Percentiles rank a stretch among this genome's conserved stretches.
Conservation (phyloP, 1,140 invertebrate species). For the Venturia canescens region DNA sequence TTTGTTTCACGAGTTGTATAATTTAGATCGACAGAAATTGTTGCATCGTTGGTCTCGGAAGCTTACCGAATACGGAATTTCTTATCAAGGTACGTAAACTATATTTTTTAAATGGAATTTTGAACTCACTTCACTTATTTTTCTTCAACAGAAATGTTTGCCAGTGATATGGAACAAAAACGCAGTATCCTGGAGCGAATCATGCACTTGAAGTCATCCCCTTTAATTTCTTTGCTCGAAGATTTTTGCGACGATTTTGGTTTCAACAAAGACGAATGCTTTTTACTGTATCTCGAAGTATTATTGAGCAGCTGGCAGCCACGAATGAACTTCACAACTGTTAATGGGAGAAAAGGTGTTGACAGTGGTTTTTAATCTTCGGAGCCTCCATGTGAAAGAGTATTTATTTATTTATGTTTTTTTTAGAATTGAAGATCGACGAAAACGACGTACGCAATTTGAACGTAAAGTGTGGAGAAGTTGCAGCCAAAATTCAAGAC, state of each 20-base stretch:
- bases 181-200: constrained; percentile 65
- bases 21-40: constrained; percentile 56
- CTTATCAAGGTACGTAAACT: constrained; percentile 67
- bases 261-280: constrained; percentile 68
- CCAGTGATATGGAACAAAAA: constrained; percentile 60
- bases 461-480: constrained; percentile 60
- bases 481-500: constrained; percentile 61
- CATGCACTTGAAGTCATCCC: constrained; percentile 59
- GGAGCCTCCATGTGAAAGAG: background rate
- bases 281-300: constrained; percentile 68
- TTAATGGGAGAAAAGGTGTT: constrained; percentile 58
- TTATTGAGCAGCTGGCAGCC: constrained; percentile 71
- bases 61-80: constrained; percentile 62
- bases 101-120: too few relatives aligned
- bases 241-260: constrained; percentile 70
- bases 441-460: constrained; percentile 62
- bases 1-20: background rate
- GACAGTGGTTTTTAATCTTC: background rate
- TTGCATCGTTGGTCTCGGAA: constrained; percentile 65
- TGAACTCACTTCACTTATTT: too few relatives aligned
- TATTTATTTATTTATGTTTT: background rate
- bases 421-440: constrained; percentile 62
- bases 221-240: constrained; percentile 62
- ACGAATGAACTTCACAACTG: constrained; percentile 52
- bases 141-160: constrained; percentile 61